phyloP scores from a whole-genome alignment of 1,140 invertebrate species.

The Melipona quadrifasciata region DNA sequence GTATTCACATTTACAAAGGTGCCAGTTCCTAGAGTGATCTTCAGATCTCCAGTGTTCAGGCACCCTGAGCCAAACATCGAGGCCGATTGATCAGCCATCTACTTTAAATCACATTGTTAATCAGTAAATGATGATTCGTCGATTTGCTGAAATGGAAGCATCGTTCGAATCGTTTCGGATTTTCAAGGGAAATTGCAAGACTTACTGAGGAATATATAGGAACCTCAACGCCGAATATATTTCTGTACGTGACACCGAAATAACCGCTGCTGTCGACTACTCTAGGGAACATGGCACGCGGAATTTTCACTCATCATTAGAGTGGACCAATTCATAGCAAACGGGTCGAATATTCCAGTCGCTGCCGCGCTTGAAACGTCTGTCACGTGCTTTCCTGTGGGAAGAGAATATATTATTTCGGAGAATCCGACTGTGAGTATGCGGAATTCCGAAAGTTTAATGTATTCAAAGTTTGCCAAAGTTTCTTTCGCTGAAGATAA shows the following conservation, averaged over 20 bases:
- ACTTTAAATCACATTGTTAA: slow-evolving; percentile 49
- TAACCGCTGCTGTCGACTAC: slow-evolving; percentile 89
- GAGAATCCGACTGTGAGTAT: neutral
- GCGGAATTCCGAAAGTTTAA: too few species aligned
- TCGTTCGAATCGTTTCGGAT: too few species aligned
- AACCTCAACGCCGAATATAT: slow-evolving; percentile 89
- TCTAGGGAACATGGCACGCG: slow-evolving; percentile 88
- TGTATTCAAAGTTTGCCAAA: too few species aligned
- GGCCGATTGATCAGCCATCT: slow-evolving; percentile 91
- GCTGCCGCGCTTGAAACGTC: slow-evolving; percentile 95
- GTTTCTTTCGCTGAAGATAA: too few species aligned
- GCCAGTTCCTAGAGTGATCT: slow-evolving; percentile 97
- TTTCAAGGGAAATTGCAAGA: slow-evolving; percentile 53
- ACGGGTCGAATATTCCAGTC: slow-evolving; percentile 97
- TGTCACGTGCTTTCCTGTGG: slow-evolving; percentile 85
- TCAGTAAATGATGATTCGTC: neutral
- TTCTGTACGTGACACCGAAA: slow-evolving; percentile 86
- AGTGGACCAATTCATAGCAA: slow-evolving; percentile 90
- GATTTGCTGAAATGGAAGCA: too few species aligned
- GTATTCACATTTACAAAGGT: slow-evolving; percentile 96
- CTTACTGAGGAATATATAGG: slow-evolving; percentile 90
- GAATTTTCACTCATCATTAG: slow-evolving; percentile 88
- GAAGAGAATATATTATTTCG: slow-evolving; percentile 5
- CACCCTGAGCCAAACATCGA: slow-evolving; percentile 96
- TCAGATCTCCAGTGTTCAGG: slow-evolving; percentile 91